Conservation (phyloP, 2,113 vertebrate species). For the Bujurquina vittata region DNA sequence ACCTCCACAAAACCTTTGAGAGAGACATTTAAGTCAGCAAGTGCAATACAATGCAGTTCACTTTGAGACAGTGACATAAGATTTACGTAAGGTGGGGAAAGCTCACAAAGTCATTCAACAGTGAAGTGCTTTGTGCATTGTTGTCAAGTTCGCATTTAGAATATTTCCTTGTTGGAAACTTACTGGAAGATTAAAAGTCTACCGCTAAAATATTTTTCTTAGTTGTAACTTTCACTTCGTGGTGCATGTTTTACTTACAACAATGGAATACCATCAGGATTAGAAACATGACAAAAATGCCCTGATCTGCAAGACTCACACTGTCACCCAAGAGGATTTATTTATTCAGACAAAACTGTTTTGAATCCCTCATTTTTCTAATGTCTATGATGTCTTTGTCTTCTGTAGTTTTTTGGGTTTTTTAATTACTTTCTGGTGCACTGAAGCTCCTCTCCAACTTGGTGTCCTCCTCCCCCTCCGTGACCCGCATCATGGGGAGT, state of each 20-base stretch:
- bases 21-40: neutral
- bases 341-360: neutral
- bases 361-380: neutral
- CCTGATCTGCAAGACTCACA: neutral
- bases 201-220: neutral
- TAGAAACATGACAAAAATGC: neutral
- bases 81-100: neutral
- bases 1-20: constrained; percentile 92
- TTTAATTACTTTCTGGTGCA: constrained; percentile 86
- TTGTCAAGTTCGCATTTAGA: neutral
- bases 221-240: neutral
- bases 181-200: no score
- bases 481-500: constrained; percentile 84
- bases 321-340: accelerated
- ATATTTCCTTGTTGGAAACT: constrained; percentile 1
- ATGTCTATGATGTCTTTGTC: neutral
- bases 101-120: neutral
- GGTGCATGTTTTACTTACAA: neutral
- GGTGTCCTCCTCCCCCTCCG: constrained; percentile 85
- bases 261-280: neutral
- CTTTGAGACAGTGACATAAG: neutral
- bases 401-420: neutral
- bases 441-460: constrained; percentile 89
- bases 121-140: neutral
- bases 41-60: accelerated